Conservation (phyloP, 2,797 vertebrate genomes). For the Dendrocincla tyrannina region DNA sequence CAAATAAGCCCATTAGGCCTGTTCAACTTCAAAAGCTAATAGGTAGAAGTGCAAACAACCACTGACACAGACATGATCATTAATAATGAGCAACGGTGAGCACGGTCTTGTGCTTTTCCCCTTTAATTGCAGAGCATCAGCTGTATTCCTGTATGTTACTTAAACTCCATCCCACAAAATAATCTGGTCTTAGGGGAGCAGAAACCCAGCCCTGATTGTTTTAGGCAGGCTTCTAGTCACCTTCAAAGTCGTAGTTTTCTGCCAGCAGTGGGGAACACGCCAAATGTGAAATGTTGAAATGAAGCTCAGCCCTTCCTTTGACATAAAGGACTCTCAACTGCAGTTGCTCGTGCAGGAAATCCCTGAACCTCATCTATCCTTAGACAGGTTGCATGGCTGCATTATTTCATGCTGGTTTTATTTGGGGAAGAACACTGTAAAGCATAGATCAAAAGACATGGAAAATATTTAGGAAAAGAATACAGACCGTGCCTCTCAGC, state of each 20-base stretch:
- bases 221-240: background rate
- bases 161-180: background rate
- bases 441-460: background rate
- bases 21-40: background rate
- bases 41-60: background rate
- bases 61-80: background rate
- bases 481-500: background rate
- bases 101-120: background rate
- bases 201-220: background rate
- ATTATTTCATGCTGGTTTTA: background rate
- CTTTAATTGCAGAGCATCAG: background rate
- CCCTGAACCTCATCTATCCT: background rate
- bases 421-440: background rate
- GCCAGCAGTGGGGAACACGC: background rate
- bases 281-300: background rate
- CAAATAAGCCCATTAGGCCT: background rate
- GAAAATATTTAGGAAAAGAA: background rate
- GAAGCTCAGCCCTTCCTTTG: background rate
- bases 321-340: background rate
- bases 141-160: background rate
- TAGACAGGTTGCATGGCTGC: background rate
- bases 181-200: background rate
- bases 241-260: background rate
- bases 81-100: background rate
- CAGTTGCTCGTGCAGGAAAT: background rate